phyloP scores from a whole-genome alignment of 2,113 vertebrate species.

The Trachemys scripta region DNA sequence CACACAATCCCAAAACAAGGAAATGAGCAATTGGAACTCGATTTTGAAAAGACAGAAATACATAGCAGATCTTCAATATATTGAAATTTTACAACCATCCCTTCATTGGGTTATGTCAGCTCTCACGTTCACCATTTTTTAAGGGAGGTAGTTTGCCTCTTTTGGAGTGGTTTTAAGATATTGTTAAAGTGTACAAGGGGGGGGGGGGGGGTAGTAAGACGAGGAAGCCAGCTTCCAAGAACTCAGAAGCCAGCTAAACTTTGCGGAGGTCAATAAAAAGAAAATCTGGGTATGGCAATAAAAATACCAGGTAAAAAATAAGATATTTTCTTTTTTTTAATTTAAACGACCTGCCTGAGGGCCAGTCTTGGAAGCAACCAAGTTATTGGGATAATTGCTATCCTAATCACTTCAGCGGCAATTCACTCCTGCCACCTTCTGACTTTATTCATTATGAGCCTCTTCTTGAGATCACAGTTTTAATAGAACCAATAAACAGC shows the following conservation, averaged over 20 bases:
- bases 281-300: conserved; percentile 58
- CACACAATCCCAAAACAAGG: neutral
- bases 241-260: conserved; percentile 70
- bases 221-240: conserved; percentile 63
- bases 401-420: conserved; percentile 78
- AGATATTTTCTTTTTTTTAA: conserved; percentile 77
- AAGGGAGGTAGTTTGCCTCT: conserved; percentile 31
- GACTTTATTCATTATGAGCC: conserved; percentile 75
- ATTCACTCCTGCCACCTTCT: conserved; percentile 78
- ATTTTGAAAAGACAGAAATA: conserved; percentile 24
- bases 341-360: conserved; percentile 80
- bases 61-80: conserved; percentile 1
- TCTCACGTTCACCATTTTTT: conserved; percentile 45
- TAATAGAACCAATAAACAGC: conserved; percentile 75
- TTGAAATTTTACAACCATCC: neutral
- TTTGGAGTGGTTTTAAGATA: conserved; percentile 66
- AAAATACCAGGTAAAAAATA: conserved; percentile 78
- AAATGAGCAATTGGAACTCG: conserved; percentile 14
- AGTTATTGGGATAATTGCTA: conserved; percentile 77
- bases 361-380: conserved; percentile 77
- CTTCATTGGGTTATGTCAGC: neutral
- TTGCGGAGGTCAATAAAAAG: conserved; percentile 66
- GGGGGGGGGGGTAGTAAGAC: conserved; percentile 44
- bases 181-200: conserved; percentile 67
- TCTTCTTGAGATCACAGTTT: conserved; percentile 77